Evolutionary conservation across 2,888 invertebrate species (phyloP).

Genomic region (Acholoe squamosa): DNA sequence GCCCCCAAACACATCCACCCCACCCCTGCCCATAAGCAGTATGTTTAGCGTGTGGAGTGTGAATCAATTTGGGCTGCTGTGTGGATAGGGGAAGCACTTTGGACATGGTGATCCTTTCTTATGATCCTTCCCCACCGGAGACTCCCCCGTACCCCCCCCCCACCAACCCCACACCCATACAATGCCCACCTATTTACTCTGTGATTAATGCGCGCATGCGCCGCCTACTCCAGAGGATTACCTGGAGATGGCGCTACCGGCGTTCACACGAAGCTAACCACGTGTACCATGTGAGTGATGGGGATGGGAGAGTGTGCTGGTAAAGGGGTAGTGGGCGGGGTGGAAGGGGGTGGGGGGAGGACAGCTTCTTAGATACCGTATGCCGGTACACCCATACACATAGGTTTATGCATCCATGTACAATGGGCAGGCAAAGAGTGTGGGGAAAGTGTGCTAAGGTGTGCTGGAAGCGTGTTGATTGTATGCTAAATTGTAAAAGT

Average conservation of each 20-base stretch:
- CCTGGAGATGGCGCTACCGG: background rate
- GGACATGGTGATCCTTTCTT: background rate
- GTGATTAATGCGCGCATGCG: constrained; percentile 46
- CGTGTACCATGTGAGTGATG: background rate
- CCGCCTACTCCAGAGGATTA: background rate
- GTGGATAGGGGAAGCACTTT: background rate
- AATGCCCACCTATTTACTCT: constrained; percentile 56
- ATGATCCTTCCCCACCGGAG: background rate
- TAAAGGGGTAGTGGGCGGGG: background rate
- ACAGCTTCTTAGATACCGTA: too few species aligned
- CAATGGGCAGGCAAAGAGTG: background rate
- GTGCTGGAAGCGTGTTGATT: too few species aligned
- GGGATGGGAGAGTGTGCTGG: background rate
- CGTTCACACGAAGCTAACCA: background rate
- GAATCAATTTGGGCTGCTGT: constrained; percentile 15
- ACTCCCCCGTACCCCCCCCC: background rate
- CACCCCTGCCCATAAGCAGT: background rate
- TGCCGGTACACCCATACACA: too few species aligned
- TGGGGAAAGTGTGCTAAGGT: background rate
- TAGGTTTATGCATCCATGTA: too few species aligned
- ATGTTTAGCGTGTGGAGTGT: constrained; percentile 32
- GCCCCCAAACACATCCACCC: too few species aligned
- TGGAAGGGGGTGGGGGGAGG: background rate
- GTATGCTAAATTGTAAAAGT: too few species aligned
- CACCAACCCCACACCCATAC: background rate